Evolutionary conservation across 2,797 vertebrate species (phyloP).

Genomic region (Coracias cyanogaster): DNA sequence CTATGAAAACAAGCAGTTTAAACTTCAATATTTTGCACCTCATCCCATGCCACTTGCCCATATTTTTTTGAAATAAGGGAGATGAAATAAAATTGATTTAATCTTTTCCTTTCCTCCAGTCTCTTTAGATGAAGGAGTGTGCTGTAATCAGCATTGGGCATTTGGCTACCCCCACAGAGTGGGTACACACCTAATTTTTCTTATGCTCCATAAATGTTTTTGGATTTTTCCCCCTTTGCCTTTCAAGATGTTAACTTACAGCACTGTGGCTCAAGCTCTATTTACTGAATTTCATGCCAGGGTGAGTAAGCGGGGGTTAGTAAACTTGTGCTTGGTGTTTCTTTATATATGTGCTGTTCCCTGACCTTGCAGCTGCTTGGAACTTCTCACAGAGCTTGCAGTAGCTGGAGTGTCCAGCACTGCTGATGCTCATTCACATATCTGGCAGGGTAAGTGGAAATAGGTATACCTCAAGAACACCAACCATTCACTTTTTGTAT

Average conservation of each 20-base stretch:
- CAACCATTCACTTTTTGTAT: neutral
- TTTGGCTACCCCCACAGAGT: neutral
- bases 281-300: conserved; percentile 32
- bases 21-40: neutral
- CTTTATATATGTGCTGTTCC: neutral
- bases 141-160: neutral
- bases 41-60: neutral
- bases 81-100: neutral
- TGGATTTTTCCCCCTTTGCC: neutral
- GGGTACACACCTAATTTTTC: neutral
- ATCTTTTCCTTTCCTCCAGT: neutral
- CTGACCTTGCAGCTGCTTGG: neutral
- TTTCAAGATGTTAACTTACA: neutral
- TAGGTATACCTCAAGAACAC: neutral
- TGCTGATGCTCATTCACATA: neutral
- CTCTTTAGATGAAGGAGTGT: conserved; percentile 10
- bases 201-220: neutral
- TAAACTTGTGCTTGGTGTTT: neutral
- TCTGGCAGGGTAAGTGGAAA: neutral
- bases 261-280: neutral
- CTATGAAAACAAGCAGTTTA: conserved; percentile 18
- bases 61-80: conserved; percentile 2
- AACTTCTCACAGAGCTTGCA: neutral
- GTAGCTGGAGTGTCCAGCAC: neutral
- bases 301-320: neutral